These are phyloP conservation scores for Halichoeres trimaculatus DNA, from an alignment of 2,113 vertebrate species.

Conservation along the genomic window DNA sequence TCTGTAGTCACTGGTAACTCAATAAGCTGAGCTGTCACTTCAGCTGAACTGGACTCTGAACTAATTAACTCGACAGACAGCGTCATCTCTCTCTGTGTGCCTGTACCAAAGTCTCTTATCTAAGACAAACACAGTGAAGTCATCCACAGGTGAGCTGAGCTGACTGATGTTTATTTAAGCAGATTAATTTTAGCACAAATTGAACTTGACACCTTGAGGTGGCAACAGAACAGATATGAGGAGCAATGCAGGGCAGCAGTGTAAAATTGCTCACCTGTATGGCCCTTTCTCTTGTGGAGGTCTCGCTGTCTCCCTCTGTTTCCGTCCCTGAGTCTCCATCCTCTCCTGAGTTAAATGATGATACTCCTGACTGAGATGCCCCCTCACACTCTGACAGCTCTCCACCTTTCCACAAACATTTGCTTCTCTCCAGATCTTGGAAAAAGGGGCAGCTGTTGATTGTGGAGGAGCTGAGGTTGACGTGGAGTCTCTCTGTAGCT, in stretches of 20 bases:
- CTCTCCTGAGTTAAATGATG: conserved; percentile 89
- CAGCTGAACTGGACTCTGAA: conserved; percentile 63
- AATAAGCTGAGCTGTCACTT: conserved; percentile 44
- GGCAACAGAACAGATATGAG: not conserved
- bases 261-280: conserved; percentile 86
- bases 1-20: conserved; percentile 7
- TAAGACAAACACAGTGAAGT: conserved; percentile 24
- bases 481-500: conserved; percentile 75
- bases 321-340: conserved; percentile 90
- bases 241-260: not conserved
- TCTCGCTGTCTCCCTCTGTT: conserved; percentile 93
- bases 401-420: conserved; percentile 40
- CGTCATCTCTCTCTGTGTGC: not conserved
- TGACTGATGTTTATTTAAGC: not conserved
- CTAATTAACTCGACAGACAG: conserved; percentile 19
- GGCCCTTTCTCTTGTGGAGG: conserved; percentile 88
- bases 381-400: conserved; percentile 81
- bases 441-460: conserved; percentile 87
- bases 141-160: conserved; percentile 6
- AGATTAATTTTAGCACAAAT: conserved; percentile 1
- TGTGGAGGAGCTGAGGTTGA: conserved; percentile 79
- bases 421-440: conserved; percentile 80
- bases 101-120: conserved; percentile 24
- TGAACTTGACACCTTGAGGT: not conserved
- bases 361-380: conserved; percentile 82